Base-by-base conservation (phyloP, 2,113 vertebrate species). In the Vulpes vulpes region DNA sequence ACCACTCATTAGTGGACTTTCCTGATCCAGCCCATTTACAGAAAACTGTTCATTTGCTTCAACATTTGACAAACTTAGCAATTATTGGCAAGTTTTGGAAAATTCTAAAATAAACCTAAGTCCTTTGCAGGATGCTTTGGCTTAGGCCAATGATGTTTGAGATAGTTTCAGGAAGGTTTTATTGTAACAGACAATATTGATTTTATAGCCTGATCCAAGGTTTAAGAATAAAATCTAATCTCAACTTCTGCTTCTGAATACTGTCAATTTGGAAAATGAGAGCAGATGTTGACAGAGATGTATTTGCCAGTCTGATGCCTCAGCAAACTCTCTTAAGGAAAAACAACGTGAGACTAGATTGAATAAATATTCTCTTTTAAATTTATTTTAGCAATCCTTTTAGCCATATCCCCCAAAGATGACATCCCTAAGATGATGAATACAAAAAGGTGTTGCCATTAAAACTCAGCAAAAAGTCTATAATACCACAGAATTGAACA, bases 271-370 rank as follows among this genome's bases (percentile, higher is more conserved):
- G 60, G 67, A 97, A 96, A 97, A 97, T 71, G 69, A 95, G 88
- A 97, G 32, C 95, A 97, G 95, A 97, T 97, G 96, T 98, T 98
- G 97, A 98, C 62, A 98, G 86, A 98, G 83, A 73, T 98, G 82
- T 59, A 91, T 96, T 97, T 97, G 96, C 78, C 91, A 81, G 43
- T 96, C 91, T 97, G 96, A 94, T 89, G 89, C 93, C 79, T 97
- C 85, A 38, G 93, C 62, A 98, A 97, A 95, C 80, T 96, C 55
- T 91, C 85, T 96, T 59, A 98, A 95, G 89, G 32, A 89, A 96
- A 97, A 25, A 49, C 74, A 96, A 55, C 8, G 2, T 51, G 94
- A 94, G 49, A 92, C 79, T 82, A 92, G 62, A 90, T 51, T 91
- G 89, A 97, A 97, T 96, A 96, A 87, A 83, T 49, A 17, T 69